A percentile compares a stretch with the other conserved stretches of the same genome.
Evolutionary conservation across 2,113 vertebrate genomes (phyloP).

Genomic region (Gambusia holbrooki): DNA sequence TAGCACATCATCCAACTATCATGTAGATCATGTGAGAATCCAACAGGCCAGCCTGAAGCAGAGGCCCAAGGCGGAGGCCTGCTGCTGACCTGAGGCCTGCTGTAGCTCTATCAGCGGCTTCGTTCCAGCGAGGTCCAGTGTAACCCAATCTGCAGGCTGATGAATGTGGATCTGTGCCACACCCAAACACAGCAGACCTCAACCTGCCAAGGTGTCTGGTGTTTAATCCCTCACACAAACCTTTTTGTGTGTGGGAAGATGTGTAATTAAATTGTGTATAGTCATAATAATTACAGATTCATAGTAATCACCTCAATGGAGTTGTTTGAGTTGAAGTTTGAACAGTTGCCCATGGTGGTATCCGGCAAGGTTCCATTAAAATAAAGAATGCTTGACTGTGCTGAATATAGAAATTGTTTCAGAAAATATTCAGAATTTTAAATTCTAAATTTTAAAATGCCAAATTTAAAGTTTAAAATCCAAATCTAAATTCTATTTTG

Average conservation of each 20-base stretch:
- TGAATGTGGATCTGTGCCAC: slow-evolving; percentile 36
- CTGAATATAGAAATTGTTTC: no score
- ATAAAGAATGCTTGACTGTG: no score
- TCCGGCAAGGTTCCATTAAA: no score
- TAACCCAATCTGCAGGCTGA: slow-evolving; percentile 46
- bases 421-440: no score
- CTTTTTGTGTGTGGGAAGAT: slow-evolving; percentile 35
- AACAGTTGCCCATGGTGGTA: not conserved
- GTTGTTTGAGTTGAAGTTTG: slow-evolving; percentile 34
- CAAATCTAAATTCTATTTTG: no score
- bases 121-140: slow-evolving; percentile 40
- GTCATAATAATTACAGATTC: slow-evolving; percentile 28
- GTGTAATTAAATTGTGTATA: slow-evolving; percentile 46
- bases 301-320: slow-evolving; percentile 15
- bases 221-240: slow-evolving; percentile 1
- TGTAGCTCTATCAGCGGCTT: slow-evolving; percentile 45
- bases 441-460: no score
- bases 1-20: no score
- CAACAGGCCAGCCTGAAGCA: not conserved
- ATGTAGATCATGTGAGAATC: not conserved
- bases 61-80: not conserved
- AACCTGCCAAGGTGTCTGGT: not conserved
- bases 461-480: no score
- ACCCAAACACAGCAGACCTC: slow-evolving; percentile 43
- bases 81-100: slow-evolving; percentile 48